These are phyloP conservation scores for Pissodes strobi DNA, from an alignment of 1,140 invertebrate species.

Conservation along the genomic window DNA sequence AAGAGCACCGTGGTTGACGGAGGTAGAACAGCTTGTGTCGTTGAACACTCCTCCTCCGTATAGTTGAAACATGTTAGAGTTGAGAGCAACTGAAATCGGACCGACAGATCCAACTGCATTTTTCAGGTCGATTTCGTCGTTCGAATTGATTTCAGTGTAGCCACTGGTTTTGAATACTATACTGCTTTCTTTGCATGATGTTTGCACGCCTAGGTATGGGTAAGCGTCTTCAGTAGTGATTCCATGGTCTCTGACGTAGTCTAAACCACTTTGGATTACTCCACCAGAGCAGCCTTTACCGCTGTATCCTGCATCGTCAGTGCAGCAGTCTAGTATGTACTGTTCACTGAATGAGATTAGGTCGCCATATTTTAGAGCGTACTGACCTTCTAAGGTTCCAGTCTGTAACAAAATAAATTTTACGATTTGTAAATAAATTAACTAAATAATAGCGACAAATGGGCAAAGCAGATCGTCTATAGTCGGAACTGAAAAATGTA, in stretches of 20 bases:
- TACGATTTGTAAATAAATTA: too few species aligned
- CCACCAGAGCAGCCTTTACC: constrained; percentile 32
- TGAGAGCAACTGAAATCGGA: constrained; percentile 85
- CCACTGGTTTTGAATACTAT: constrained; percentile 1
- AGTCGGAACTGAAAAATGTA: too few species aligned
- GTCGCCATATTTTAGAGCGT: constrained; percentile 15
- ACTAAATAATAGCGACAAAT: too few species aligned
- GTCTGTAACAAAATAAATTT: constrained; percentile 36
- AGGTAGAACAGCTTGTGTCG: constrained; percentile 10
- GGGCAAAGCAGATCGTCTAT: too few species aligned
- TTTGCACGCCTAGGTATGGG: constrained; percentile 32
- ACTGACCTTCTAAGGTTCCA: constrained; percentile 37
- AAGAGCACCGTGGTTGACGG: constrained; percentile 38
- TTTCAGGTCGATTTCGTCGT: constrained; percentile 50
- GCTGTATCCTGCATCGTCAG: constrained; percentile 21
- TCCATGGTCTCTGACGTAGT: constrained; percentile 59
- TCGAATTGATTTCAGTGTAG: constrained; percentile 44
- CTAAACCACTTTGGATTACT: constrained; percentile 32
- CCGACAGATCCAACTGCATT: constrained; percentile 65
- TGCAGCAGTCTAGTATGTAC: constrained; percentile 51
- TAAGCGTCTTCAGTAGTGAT: constrained; percentile 36
- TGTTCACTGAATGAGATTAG: constrained; percentile 38
- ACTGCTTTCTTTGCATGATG: constrained; percentile 12
- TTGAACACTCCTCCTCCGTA: constrained; percentile 36
- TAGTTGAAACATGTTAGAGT: constrained; percentile 63